A percentile compares a stretch with the other conserved stretches of the same genome.
These are phyloP conservation scores for Dendropsophus ebraccatus DNA, from an alignment of 2,113 vertebrate species.

Conservation along the genomic window DNA sequence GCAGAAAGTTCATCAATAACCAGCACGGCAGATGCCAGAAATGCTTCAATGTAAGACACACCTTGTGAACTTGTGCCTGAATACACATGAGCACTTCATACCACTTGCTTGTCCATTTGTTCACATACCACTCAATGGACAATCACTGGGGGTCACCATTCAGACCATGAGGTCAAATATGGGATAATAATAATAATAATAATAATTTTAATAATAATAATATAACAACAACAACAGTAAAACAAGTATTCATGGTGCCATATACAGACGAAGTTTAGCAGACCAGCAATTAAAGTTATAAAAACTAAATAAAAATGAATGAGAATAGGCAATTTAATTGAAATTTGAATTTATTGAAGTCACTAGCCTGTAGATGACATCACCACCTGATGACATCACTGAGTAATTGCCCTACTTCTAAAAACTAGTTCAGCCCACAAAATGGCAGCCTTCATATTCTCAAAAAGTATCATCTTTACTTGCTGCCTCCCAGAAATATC, in stretches of 20 bases:
- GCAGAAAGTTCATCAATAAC: conserved; percentile 45
- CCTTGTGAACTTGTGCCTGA: conserved; percentile 34
- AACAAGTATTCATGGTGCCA: too few relatives aligned
- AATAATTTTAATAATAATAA: too few relatives aligned
- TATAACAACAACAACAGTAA: too few relatives aligned
- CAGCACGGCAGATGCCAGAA: conserved; percentile 46
- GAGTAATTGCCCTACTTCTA: neutral
- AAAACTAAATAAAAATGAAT: neutral
- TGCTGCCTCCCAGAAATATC: neutral
- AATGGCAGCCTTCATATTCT: neutral
- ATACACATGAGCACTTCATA: conserved; percentile 1
- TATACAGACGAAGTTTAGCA: neutral
- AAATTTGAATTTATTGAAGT: too few relatives aligned
- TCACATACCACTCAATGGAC: neutral
- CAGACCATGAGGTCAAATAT: neutral
- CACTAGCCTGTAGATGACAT: neutral
- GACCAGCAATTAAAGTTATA: neutral
- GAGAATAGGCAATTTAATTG: too few relatives aligned
- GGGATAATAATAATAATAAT: neutral
- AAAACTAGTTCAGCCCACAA: neutral
- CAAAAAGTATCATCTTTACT: neutral
- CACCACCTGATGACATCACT: neutral
- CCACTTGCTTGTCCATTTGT: neutral
- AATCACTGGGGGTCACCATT: neutral
- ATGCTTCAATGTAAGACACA: conserved; percentile 28